Evolutionary conservation across 2,888 invertebrate species (phyloP).

Genomic region (Trichacis sp.): DNA sequence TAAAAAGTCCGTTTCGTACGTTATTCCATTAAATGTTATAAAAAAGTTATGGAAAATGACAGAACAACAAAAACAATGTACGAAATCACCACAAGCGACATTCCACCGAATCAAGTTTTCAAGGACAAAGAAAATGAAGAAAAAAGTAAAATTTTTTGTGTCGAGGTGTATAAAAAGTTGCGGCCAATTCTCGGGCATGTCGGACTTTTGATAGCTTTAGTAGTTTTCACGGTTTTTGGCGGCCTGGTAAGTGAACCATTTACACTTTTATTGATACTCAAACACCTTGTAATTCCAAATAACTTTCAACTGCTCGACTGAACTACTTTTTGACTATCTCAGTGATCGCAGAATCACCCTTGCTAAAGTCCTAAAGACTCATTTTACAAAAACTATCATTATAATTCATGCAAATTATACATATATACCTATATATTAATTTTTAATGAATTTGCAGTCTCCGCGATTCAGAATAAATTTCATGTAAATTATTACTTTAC

Average conservation of each 20-base stretch:
- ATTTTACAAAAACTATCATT: no score
- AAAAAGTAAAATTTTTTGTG: background rate
- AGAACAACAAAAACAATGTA: background rate
- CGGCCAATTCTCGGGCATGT: conserved; percentile 79
- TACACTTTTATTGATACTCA: no score
- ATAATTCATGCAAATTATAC: no score
- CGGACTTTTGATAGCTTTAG: conserved; percentile 80
- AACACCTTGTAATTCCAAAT: no score
- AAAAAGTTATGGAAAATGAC: background rate
- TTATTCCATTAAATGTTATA: background rate
- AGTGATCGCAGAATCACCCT: no score
- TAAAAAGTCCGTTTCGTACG: background rate
- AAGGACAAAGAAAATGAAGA: background rate
- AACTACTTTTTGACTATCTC: no score
- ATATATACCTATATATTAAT: no score
- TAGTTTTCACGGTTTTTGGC: conserved; percentile 83
- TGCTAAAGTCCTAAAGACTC: no score
- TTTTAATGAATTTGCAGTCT: no score
- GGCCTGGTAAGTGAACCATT: conserved; percentile 86
- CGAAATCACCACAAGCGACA: background rate
- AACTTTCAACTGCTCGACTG: no score
- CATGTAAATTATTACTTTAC: no score
- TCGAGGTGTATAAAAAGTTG: conserved; percentile 64
- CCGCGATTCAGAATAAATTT: no score
- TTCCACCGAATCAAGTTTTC: background rate